These are phyloP conservation scores for Aegypius monachus DNA, from an alignment of 2,113 vertebrate species.

Conservation along the genomic window DNA sequence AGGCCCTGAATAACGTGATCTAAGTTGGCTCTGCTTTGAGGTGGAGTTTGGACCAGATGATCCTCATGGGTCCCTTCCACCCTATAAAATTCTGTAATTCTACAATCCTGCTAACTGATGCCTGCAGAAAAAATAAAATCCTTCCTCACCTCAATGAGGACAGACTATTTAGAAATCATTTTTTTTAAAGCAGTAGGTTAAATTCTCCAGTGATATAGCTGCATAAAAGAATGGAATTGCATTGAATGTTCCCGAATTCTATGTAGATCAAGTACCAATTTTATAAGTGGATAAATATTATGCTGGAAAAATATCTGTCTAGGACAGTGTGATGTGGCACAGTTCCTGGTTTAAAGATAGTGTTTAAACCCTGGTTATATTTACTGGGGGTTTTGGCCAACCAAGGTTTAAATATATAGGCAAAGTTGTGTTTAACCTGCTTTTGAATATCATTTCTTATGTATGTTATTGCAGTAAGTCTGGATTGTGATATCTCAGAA, in stretches of 20 bases:
- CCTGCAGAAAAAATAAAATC: not conserved
- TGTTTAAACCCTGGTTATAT: not conserved
- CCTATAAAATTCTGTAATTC: not conserved
- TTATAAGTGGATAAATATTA: not conserved
- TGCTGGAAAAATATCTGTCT: not conserved
- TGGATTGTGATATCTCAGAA: not conserved
- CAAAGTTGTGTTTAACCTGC: not conserved
- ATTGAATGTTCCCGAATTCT: not conserved
- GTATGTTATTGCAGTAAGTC: not conserved
- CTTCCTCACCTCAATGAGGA: not conserved
- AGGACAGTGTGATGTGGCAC: not conserved
- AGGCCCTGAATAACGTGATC: not conserved
- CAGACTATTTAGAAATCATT: not conserved
- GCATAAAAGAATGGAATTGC: not conserved
- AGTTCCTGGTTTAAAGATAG: not conserved
- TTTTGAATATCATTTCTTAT: not conserved
- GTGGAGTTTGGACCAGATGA: not conserved
- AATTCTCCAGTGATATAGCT: not conserved
- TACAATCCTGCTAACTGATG: not conserved
- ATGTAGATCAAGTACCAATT: not conserved
- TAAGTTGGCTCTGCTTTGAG: not conserved
- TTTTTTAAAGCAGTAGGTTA: not conserved
- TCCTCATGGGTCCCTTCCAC: not conserved
- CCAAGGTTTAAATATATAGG: not conserved
- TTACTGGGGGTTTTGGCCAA: not conserved